These are phyloP conservation scores for Micronycteris hirsuta DNA, from an alignment of 2,113 vertebrate species.

Conservation along the genomic window DNA sequence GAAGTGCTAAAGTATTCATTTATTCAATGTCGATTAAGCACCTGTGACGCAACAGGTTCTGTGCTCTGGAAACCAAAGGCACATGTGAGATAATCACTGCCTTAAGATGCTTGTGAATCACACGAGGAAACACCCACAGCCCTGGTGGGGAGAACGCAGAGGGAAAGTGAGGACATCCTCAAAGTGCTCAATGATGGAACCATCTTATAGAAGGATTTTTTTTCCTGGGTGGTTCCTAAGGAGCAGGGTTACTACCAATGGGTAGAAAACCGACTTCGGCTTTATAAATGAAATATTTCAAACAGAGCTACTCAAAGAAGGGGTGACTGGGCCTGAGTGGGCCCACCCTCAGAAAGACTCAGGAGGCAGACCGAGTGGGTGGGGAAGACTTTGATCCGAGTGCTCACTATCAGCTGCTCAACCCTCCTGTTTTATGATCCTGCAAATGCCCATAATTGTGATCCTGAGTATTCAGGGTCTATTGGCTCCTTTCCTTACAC, in stretches of 20 bases:
- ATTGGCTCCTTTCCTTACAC: not conserved
- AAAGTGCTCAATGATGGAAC: fast-evolving
- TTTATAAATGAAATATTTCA: not conserved
- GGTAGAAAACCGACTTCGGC: not conserved
- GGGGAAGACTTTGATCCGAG: not conserved
- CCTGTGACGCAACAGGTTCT: fast-evolving
- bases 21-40: fast-evolving
- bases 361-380: not conserved
- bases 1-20: fast-evolving
- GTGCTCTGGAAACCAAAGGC: not conserved
- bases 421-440: not conserved
- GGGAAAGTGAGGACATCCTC: not conserved
- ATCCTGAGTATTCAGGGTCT: not conserved
- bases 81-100: no score
- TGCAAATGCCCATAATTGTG: not conserved
- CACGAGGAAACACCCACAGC: not conserved
- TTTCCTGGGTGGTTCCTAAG: not conserved
- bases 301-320: not conserved
- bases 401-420: not conserved
- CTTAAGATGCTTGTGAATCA: not conserved
- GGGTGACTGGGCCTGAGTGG: fast-evolving
- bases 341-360: not conserved
- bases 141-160: not conserved
- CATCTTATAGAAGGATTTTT: not conserved
- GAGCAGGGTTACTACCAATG: not conserved